Evolutionary conservation across 2,113 vertebrate genomes (phyloP).

Genomic region (Carlito syrichta): DNA sequence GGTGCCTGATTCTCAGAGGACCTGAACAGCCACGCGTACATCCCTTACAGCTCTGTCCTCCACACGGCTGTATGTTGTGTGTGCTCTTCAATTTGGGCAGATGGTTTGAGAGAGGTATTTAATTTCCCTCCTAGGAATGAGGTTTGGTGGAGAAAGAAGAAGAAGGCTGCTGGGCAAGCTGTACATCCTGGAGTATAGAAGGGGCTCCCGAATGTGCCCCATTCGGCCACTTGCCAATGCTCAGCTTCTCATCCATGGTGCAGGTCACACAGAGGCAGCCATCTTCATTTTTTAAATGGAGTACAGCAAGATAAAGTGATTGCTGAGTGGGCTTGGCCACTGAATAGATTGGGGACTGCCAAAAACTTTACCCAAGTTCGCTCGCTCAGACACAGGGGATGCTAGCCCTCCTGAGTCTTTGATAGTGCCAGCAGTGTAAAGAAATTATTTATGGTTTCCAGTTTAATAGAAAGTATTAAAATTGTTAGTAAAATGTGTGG

Average conservation of each 20-base stretch:
- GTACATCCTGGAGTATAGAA: too few relatives aligned
- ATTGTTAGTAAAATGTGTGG: background rate
- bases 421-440: too few relatives aligned
- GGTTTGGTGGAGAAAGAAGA: background rate
- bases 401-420: background rate
- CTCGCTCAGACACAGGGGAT: background rate
- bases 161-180: too few relatives aligned
- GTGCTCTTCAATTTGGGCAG: background rate
- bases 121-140: background rate
- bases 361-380: background rate
- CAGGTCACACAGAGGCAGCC: too few relatives aligned
- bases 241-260: fast-evolving
- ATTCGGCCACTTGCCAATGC: background rate
- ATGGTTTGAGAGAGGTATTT: background rate
- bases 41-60: background rate
- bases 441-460: background rate
- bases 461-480: background rate
- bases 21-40: background rate
- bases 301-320: background rate
- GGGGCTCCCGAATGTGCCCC: too few relatives aligned
- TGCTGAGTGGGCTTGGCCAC: too few relatives aligned
- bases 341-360: background rate
- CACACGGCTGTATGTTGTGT: background rate
- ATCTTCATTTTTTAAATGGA: background rate
- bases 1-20: background rate